Conservation (phyloP, 2,113 vertebrate genomes). For the Pholis gunnellus region DNA sequence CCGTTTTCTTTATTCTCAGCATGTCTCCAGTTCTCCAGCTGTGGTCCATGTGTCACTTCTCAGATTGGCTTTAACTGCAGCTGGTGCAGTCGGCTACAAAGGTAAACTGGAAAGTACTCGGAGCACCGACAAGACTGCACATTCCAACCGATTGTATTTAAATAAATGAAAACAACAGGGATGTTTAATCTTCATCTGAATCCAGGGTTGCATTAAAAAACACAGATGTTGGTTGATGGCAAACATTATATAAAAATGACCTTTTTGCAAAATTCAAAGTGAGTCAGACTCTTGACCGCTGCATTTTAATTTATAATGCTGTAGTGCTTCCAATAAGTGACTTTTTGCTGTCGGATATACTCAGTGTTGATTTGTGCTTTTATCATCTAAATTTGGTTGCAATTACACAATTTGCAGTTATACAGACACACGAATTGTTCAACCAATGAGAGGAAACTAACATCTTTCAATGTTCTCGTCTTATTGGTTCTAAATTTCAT, state of each 20-base stretch:
- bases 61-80: constrained; percentile 98
- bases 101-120: constrained; percentile 80
- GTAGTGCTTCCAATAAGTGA: background rate
- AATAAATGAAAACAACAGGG: background rate
- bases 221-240: background rate
- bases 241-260: background rate
- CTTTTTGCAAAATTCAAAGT: background rate
- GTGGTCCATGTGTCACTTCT: constrained; percentile 90
- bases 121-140: background rate
- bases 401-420: background rate
- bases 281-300: background rate
- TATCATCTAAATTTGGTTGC: background rate
- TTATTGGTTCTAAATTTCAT: background rate
- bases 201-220: background rate
- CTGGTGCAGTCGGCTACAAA: constrained; percentile 95
- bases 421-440: background rate
- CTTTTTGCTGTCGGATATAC: background rate
- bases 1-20: constrained; percentile 80
- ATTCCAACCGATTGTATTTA: background rate
- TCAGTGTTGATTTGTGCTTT: background rate
- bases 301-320: background rate
- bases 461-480: background rate
- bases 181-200: background rate
- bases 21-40: constrained; percentile 95
- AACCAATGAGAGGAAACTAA: background rate